phyloP scores from a whole-genome alignment of 1,140 invertebrate genomes.

The Nilaparvata lugens region DNA sequence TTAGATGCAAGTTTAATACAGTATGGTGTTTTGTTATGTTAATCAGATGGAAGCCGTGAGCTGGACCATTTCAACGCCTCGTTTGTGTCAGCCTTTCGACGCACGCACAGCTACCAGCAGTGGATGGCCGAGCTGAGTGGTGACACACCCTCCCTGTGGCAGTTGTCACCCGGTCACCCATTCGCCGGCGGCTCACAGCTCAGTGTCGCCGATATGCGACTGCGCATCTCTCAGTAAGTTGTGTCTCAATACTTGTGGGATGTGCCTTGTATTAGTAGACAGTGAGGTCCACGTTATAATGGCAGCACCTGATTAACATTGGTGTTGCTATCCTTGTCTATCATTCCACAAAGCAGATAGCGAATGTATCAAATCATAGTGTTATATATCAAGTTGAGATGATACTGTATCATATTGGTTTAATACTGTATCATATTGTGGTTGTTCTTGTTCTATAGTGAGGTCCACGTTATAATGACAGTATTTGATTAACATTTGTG shows the following conservation, averaged over 20 bases:
- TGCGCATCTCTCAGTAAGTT: constrained; percentile 81
- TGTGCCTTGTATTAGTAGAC: too few relatives aligned
- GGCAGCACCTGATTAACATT: too few relatives aligned
- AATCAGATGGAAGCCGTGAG: constrained; percentile 60
- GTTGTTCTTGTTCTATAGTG: too few relatives aligned
- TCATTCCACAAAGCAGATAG: too few relatives aligned
- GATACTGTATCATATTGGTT: too few relatives aligned
- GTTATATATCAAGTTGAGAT: too few relatives aligned
- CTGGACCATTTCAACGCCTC: constrained; percentile 80
- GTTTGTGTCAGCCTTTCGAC: constrained; percentile 78
- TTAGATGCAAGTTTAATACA: background rate
- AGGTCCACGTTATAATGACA: too few relatives aligned
- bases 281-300: too few relatives aligned
- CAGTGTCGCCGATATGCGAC: constrained; percentile 88
- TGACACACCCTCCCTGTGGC: constrained; percentile 52
- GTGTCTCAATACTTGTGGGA: background rate
- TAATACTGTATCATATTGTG: too few relatives aligned
- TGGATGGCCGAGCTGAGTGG: constrained; percentile 55
- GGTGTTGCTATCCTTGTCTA: too few relatives aligned
- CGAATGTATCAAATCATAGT: too few relatives aligned
- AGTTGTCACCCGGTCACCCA: constrained; percentile 70
- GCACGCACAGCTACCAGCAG: constrained; percentile 78
- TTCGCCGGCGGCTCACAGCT: constrained; percentile 70
- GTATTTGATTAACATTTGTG: too few relatives aligned
- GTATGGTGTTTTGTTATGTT: constrained; percentile 3